Evolutionary conservation across 2,797 vertebrate species (phyloP).

Genomic region (Cichlasoma orientale): DNA sequence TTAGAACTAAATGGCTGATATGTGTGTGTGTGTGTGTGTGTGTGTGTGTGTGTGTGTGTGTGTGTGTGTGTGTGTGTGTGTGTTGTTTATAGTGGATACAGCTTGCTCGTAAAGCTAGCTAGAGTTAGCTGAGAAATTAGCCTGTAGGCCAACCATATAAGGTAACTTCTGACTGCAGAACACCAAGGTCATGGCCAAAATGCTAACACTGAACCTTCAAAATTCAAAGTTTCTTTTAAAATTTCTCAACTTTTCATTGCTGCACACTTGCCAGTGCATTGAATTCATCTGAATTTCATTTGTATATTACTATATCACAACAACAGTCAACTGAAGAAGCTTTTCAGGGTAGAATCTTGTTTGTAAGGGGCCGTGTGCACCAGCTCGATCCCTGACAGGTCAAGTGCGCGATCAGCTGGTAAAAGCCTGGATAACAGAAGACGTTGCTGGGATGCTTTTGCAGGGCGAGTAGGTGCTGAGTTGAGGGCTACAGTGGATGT

Average conservation of each 20-base stretch:
- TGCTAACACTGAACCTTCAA: not conserved
- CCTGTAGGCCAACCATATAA: not conserved
- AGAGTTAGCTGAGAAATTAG: not conserved
- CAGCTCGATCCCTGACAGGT: not conserved
- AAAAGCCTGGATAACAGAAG: not conserved
- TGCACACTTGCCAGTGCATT: not conserved
- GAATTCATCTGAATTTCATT: not conserved
- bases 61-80: too few species aligned
- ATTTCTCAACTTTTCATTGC: not conserved
- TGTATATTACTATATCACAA: not conserved
- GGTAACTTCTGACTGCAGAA: not conserved
- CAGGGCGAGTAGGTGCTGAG: not conserved
- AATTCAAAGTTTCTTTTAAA: not conserved
- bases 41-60: too few species aligned
- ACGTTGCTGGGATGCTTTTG: conserved; percentile 11
- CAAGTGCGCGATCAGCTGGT: not conserved
- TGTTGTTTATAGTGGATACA: too few species aligned
- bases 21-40: too few species aligned
- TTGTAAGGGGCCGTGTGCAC: not conserved
- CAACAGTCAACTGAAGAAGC: not conserved
- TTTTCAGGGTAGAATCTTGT: not conserved
- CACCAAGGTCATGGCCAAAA: not conserved
- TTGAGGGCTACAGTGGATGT: not conserved
- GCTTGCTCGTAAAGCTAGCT: not conserved
- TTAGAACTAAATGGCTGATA: too few species aligned